Evolutionary conservation across 2,888 invertebrate species (phyloP).

Genomic region (Nomada lathburiana): DNA sequence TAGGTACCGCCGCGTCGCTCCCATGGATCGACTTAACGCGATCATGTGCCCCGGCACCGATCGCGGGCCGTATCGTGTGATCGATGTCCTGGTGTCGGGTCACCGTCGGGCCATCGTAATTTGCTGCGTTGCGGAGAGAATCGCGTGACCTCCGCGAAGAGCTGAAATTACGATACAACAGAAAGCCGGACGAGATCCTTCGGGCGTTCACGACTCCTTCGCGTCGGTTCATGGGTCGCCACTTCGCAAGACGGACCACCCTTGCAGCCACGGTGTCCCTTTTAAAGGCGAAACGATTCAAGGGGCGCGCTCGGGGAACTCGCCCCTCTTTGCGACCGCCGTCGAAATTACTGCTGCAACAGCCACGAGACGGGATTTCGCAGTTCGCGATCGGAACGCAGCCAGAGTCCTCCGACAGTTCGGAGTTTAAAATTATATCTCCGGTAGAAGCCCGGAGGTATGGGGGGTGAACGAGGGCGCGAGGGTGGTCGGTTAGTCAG

Average conservation of each 20-base stretch:
- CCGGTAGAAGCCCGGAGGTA: conserved; percentile 41
- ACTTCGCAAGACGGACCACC: too few relatives aligned
- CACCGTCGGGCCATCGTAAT: conserved; percentile 76
- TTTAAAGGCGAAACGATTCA: not conserved
- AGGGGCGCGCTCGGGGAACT: not conserved
- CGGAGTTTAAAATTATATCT: conserved; percentile 67
- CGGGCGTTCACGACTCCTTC: conserved; percentile 18
- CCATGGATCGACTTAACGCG: conserved; percentile 61
- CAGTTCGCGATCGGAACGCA: conserved; percentile 38
- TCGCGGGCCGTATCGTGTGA: conserved; percentile 75
- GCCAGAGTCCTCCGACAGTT: conserved; percentile 55
- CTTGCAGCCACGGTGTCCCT: not conserved
- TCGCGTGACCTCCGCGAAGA: conserved; percentile 31
- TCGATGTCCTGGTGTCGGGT: conserved; percentile 81
- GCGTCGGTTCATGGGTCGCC: not conserved
- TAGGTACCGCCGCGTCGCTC: conserved; percentile 51
- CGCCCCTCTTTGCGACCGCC: not conserved
- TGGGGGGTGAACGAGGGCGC: conserved; percentile 36
- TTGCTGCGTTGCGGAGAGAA: conserved; percentile 30
- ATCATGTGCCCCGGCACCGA: conserved; percentile 72
- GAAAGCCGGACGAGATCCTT: conserved; percentile 25
- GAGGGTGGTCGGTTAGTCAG: conserved; percentile 57
- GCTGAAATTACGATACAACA: conserved; percentile 29
- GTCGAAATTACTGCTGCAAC: conserved; percentile 14
- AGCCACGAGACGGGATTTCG: conserved; percentile 18